These are phyloP conservation scores for Bombylius major DNA, from an alignment of 2,888 invertebrate genomes.

Conservation along the genomic window DNA sequence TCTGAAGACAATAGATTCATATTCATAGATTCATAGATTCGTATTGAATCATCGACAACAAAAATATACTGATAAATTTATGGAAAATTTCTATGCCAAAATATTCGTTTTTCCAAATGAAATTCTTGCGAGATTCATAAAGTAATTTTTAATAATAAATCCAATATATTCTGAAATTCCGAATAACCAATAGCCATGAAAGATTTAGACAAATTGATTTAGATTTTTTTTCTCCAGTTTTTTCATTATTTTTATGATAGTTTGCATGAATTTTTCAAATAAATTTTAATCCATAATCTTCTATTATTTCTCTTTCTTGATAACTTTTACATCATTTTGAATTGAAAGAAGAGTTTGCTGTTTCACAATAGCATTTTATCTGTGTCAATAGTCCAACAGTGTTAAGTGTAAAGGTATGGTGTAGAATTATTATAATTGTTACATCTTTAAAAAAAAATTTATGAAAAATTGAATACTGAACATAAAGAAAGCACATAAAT, in stretches of 20 bases:
- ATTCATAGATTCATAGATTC: conserved; percentile 67
- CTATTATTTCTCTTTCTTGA: neutral
- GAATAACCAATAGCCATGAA: conserved; percentile 42
- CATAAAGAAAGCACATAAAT: conserved; percentile 25
- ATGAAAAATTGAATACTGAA: conserved; percentile 33
- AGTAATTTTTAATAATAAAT: conserved; percentile 71
- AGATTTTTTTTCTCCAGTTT: neutral
- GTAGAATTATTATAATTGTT: conserved; percentile 30
- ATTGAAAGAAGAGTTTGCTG: conserved; percentile 35
- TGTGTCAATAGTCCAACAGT: conserved; percentile 36
- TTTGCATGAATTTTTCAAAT: too few species aligned
- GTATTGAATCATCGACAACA: conserved; percentile 54
- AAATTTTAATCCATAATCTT: too few species aligned
- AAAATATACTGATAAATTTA: conserved; percentile 47
- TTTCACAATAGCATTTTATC: conserved; percentile 36
- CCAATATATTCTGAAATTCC: conserved; percentile 69
- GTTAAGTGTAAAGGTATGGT: conserved; percentile 19
- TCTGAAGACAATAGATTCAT: conserved; percentile 58
- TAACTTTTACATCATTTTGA: conserved; percentile 32
- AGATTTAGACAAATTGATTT: conserved; percentile 3
- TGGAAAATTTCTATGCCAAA: conserved; percentile 55
- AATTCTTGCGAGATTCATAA: conserved; percentile 73
- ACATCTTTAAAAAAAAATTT: conserved; percentile 36
- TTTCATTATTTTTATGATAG: conserved; percentile 6
- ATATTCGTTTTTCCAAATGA: conserved; percentile 72